These are phyloP conservation scores for Catostylus mosaicus DNA, from an alignment of 30 jellyfish, hydroid and myxozoan genomes.

Conservation along the genomic window DNA sequence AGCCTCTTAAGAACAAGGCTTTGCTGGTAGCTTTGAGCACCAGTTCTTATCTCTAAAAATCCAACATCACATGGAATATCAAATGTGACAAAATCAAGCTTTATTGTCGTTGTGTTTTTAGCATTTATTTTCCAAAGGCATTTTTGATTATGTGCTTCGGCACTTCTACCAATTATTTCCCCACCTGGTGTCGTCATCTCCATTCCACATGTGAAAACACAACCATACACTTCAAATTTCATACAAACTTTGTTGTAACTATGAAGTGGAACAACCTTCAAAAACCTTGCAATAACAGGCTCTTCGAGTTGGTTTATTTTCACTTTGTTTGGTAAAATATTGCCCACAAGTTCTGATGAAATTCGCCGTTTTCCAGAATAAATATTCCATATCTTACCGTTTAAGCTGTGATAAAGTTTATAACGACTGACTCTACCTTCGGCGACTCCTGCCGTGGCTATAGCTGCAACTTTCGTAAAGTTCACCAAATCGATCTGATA, in stretches of 20 bases:
- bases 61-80: constrained; percentile 71
- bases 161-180: constrained; percentile 66
- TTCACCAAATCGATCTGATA: constrained; percentile 48
- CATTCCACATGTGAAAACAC: constrained; percentile 71
- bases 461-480: constrained; percentile 43
- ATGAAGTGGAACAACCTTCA: constrained; percentile 49
- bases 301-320: constrained; percentile 20
- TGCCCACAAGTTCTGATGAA: constrained; percentile 33
- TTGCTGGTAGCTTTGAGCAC: constrained; percentile 15
- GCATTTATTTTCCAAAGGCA: constrained; percentile 69
- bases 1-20: constrained; percentile 6
- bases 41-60: constrained; percentile 56
- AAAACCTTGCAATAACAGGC: constrained; percentile 51
- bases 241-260: constrained; percentile 50
- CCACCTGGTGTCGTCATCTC: constrained; percentile 50
- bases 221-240: constrained; percentile 65
- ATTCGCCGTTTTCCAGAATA: constrained; percentile 21
- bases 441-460: constrained; percentile 61
- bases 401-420: constrained; percentile 53
- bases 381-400: constrained; percentile 42
- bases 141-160: constrained; percentile 42
- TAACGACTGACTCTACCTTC: constrained; percentile 60
- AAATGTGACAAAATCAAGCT: constrained; percentile 59
- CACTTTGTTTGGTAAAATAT: constrained; percentile 22
- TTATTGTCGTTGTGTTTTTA: constrained; percentile 50